Evolutionary conservation across 2,113 vertebrate species (phyloP), one percentile per base, ranked within the genome.

Genomic region (Apodemus sylvaticus): DNA sequence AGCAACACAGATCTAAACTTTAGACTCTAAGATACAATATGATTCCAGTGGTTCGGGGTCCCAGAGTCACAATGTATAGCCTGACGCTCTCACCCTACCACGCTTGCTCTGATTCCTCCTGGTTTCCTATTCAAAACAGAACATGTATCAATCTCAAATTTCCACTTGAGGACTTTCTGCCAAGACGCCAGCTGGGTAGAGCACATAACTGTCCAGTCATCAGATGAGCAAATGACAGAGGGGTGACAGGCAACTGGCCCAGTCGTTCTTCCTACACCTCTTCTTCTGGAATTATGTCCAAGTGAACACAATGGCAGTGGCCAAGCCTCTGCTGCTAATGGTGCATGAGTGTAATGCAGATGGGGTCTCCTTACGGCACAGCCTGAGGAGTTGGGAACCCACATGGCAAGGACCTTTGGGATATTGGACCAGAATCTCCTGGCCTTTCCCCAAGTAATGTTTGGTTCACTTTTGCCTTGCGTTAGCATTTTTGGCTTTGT

Each of bases 281-380:
- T 7, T 53, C 3, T 51, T 68, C 70, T 10, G 0, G 20, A 19
- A 6, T 14, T 53, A 74, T 7, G 22, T 71, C 24, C 60, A 26
- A 7, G 24, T 0, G 5, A n/a, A 34, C 31, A 17, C 0, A 68
- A 13, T 6, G 19, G 58, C 58, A 24, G 60, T 24, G 20, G 60
- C 20, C 22, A 29, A 34, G 66, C 66, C 31, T 68, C 66, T 68
- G 66, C 66, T 34, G 66, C 31, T 31, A 68, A 34, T 13, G 66
- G 12, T 16, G 66, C 66, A 34, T 19, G 6, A 31, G 29, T 31
- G 29, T 66, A 66, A 66, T 66, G 29, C 29, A 34, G 29, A 66
- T 66, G 29, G 29, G 11, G 11, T 66, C 29, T 66, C 64, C 29
- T 66, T 31, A 34, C 5, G 26, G 29, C 11, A 34, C 29, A 29